These are phyloP conservation scores for Stegana nigrithorax DNA, from an alignment of 2,888 invertebrate genomes.

Conservation along the genomic window DNA sequence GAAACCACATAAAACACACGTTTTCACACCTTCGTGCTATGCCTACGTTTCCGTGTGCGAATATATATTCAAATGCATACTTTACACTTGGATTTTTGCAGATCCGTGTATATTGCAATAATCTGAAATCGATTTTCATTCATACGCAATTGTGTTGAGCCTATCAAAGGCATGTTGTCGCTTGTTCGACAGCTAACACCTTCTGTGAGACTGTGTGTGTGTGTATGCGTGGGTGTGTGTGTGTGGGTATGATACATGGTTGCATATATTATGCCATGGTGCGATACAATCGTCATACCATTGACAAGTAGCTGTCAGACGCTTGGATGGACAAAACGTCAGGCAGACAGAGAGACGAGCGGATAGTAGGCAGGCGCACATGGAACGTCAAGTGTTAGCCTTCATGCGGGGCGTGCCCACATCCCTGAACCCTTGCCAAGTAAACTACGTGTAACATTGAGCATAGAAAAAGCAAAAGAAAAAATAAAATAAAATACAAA, in stretches of 20 bases:
- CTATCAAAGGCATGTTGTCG: constrained; percentile 53
- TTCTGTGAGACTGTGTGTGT: no score
- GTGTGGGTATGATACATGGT: constrained; percentile 11
- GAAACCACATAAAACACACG: background rate
- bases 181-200: no score
- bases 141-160: constrained; percentile 52
- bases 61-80: background rate
- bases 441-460: background rate
- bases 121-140: constrained; percentile 54
- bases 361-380: background rate
- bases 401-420: no score
- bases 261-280: constrained; percentile 17
- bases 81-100: background rate
- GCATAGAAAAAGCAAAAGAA: constrained; percentile 27
- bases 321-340: background rate
- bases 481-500: background rate
- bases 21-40: background rate
- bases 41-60: background rate
- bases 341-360: constrained; percentile 30
- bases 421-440: no score
- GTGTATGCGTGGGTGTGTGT: no score
- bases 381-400: no score
- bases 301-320: constrained; percentile 59
- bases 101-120: background rate
- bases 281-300: constrained; percentile 44